Evolutionary conservation across 2,797 vertebrate species (phyloP).

Genomic region (Sarcophilus harrisii): DNA sequence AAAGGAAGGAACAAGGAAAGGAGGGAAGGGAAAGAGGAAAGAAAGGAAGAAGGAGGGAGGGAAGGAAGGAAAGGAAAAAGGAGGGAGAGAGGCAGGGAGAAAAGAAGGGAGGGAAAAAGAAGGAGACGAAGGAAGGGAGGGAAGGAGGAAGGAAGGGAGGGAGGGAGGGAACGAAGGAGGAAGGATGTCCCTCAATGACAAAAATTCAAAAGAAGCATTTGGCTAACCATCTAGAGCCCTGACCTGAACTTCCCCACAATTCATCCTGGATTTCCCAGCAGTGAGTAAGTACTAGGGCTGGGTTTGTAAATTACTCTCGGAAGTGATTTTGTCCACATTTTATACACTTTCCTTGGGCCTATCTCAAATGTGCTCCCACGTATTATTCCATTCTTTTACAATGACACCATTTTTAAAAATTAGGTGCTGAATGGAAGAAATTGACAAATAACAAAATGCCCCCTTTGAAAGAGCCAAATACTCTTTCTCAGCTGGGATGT

Average conservation of each 20-base stretch:
- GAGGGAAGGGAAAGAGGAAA: no score
- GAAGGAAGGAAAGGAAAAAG: background rate
- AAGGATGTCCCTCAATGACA: background rate
- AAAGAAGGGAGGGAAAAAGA: no score
- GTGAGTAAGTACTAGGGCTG: background rate
- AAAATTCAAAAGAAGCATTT: slow-evolving; percentile 24
- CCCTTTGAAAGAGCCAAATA: slow-evolving; percentile 45
- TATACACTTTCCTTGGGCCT: slow-evolving; percentile 12
- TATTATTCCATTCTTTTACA: slow-evolving; percentile 36
- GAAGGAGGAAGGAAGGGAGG: background rate
- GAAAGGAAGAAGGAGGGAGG: no score
- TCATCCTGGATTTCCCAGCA: slow-evolving; percentile 21
- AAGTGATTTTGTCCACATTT: slow-evolving; percentile 19
- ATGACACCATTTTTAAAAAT: slow-evolving; percentile 21
- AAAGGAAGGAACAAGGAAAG: no score
- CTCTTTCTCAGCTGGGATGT: slow-evolving; percentile 33
- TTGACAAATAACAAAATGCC: slow-evolving; percentile 16
- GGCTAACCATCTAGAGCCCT: slow-evolving; percentile 1
- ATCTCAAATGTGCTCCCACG: slow-evolving; percentile 2
- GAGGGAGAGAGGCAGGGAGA: background rate
- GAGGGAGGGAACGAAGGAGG: background rate
- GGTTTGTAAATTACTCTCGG: slow-evolving; percentile 42
- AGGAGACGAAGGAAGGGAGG: background rate
- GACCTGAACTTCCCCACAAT: background rate
- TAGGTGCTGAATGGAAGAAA: slow-evolving; percentile 40